Percentiles rank a stretch among this genome's conserved stretches.
Conservation (phyloP, 1,140 invertebrate genomes). For the Tetramorium simillimum region DNA sequence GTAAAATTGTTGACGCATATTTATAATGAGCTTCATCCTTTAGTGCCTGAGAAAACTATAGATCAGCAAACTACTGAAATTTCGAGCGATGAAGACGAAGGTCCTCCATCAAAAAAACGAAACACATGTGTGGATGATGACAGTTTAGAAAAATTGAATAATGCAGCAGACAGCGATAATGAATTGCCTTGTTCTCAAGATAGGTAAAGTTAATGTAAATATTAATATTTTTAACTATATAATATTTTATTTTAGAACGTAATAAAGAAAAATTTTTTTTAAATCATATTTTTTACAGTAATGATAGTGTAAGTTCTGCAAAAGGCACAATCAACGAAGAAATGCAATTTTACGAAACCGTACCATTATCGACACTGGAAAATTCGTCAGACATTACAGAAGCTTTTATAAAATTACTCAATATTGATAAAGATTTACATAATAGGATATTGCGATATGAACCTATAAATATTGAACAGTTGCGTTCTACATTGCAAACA, state of each 20-base stretch:
- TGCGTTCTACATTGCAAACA: conserved; percentile 79
- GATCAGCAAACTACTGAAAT: conserved; percentile 16
- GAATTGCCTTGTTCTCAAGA: conserved; percentile 40
- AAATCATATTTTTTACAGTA: conserved; percentile 37
- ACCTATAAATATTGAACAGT: conserved; percentile 82
- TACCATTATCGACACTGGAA: conserved; percentile 1
- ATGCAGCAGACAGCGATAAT: conserved; percentile 6
- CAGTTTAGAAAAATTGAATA: not conserved
- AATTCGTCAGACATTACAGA: conserved; percentile 67
- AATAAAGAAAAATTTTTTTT: conserved; percentile 11
- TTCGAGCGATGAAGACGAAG: conserved; percentile 68
- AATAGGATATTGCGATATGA: conserved; percentile 84
- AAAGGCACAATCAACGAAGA: conserved; percentile 63
- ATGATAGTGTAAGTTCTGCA: conserved; percentile 15
- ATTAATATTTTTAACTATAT: not conserved
- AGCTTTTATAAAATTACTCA: conserved; percentile 78
- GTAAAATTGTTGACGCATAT: conserved; percentile 84
- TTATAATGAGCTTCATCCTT: conserved; percentile 84
- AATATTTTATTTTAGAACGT: not conserved
- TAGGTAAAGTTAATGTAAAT: conserved; percentile 58
- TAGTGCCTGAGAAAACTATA: conserved; percentile 28
- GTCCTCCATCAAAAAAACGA: conserved; percentile 62
- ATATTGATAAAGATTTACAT: conserved; percentile 78
- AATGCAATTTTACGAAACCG: conserved; percentile 68
- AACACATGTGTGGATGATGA: conserved; percentile 21